Evolutionary conservation across 2,113 vertebrate species (phyloP).

Genomic region (Irena cyanogastra): DNA sequence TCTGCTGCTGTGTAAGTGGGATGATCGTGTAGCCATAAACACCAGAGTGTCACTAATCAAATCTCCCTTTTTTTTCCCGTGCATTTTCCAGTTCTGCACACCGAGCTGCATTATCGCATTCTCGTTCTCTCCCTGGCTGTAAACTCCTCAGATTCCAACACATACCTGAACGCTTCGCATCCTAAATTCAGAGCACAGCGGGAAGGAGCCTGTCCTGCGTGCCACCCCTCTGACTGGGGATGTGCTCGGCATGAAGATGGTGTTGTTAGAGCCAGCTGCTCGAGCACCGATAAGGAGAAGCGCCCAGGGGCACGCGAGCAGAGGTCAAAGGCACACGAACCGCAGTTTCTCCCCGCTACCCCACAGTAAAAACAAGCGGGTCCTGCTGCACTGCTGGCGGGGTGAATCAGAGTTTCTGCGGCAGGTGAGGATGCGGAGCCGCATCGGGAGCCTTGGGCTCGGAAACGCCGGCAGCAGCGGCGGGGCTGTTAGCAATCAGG

Average conservation of each 20-base stretch:
- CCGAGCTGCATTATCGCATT: not conserved
- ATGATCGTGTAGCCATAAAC: not conserved
- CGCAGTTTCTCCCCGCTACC: not conserved
- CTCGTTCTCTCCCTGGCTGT: not conserved
- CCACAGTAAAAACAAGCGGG: not conserved
- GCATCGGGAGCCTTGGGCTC: not conserved
- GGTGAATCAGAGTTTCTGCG: constrained; percentile 53
- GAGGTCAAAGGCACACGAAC: not conserved
- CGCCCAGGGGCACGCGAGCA: not conserved
- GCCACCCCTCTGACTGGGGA: not conserved
- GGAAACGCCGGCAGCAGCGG: not conserved
- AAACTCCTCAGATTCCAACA: constrained; percentile 10
- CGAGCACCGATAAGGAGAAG: not conserved
- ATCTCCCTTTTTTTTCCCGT: rapidly evolving
- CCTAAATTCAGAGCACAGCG: not conserved
- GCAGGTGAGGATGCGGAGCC: constrained; percentile 52
- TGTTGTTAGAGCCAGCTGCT: constrained; percentile 12
- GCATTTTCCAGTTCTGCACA: not conserved
- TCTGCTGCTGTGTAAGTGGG: not conserved
- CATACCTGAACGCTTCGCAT: not conserved
- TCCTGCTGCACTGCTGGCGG: not conserved
- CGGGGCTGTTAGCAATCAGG: constrained; percentile 5
- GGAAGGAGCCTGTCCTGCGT: not conserved
- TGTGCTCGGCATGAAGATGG: not conserved
- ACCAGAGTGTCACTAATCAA: not conserved